These are phyloP conservation scores for Incurvaria masculella DNA, from an alignment of 2,888 invertebrate genomes.

Conservation along the genomic window DNA sequence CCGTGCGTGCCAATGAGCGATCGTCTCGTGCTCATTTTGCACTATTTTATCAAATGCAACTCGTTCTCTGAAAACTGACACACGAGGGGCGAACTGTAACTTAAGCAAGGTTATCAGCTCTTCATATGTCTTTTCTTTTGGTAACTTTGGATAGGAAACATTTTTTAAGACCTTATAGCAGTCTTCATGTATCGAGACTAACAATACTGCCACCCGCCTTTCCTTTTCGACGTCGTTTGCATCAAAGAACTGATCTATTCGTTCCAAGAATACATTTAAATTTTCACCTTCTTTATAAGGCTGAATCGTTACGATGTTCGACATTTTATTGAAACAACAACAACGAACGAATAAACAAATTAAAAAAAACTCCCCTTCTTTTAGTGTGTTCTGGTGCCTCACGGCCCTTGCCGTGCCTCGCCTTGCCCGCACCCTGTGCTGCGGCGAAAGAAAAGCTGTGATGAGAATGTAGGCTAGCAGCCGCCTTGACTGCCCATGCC, in stretches of 20 bases:
- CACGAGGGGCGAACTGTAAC: background rate
- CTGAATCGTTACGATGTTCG: background rate
- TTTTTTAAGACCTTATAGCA: background rate
- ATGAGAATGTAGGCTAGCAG: no score
- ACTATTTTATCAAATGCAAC: background rate
- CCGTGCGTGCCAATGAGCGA: background rate
- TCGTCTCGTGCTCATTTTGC: background rate
- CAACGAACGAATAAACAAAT: no score
- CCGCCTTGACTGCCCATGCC: no score
- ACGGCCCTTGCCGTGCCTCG: no score
- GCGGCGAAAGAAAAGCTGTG: no score
- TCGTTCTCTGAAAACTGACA: background rate
- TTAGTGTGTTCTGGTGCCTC: no score
- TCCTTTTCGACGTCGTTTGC: background rate
- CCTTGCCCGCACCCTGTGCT: no score
- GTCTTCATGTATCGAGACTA: background rate
- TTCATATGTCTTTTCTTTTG: background rate
- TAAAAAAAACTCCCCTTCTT: no score
- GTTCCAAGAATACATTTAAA: background rate
- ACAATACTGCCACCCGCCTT: background rate
- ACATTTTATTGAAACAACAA: no score
- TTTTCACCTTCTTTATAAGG: background rate
- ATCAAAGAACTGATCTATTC: background rate
- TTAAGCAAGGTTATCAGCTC: background rate
- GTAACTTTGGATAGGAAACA: background rate